phyloP scores from a whole-genome alignment of 2,888 invertebrate species.

The Agapostemon virescens region DNA sequence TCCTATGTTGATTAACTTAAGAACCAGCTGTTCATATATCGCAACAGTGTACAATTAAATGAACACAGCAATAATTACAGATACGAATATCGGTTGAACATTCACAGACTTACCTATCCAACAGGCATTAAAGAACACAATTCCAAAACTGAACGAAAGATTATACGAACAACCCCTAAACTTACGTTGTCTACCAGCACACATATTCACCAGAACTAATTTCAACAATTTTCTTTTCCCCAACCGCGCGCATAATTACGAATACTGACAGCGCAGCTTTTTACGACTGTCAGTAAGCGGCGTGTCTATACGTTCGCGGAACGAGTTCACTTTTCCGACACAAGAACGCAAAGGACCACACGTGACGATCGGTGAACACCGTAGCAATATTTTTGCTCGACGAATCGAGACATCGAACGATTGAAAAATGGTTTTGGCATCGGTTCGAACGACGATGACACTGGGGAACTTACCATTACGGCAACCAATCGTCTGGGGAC shows the following conservation, averaged over 20 bases:
- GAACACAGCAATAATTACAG: background rate
- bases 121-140: background rate
- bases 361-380: background rate
- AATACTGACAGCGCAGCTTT: background rate
- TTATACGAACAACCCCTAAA: background rate
- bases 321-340: conserved; percentile 8
- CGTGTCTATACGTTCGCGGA: background rate
- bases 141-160: background rate
- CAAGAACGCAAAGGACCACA: background rate
- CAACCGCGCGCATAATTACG: background rate
- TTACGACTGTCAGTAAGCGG: background rate
- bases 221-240: background rate
- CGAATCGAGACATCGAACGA: background rate
- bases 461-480: conserved; percentile 76
- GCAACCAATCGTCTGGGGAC: conserved; percentile 76
- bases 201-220: background rate
- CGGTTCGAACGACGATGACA: background rate
- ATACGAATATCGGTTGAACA: background rate
- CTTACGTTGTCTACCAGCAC: background rate
- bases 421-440: background rate
- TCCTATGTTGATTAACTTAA: background rate
- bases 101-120: background rate
- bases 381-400: background rate
- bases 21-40: background rate
- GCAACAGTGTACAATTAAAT: background rate